phyloP scores from a whole-genome alignment of 2,888 invertebrate genomes.

The Epsilonema sp. region DNA sequence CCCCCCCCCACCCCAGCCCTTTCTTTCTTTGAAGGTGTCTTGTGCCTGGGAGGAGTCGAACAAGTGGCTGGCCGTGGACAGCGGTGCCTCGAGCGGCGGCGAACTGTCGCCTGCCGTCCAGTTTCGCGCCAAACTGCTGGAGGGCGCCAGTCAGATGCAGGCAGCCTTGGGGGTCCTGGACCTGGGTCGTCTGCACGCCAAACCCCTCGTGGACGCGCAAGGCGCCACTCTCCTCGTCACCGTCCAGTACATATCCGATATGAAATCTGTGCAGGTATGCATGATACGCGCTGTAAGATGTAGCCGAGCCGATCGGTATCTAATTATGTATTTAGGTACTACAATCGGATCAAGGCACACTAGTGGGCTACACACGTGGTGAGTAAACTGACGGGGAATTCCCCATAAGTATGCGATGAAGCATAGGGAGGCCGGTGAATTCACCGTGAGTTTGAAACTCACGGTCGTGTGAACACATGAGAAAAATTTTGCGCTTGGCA shows the following conservation, averaged over 20 bases:
- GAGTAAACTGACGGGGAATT: too few species aligned
- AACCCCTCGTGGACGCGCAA: conserved; percentile 58
- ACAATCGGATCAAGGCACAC: too few species aligned
- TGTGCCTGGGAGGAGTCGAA: conserved; percentile 94
- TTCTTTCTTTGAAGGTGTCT: conserved; percentile 48
- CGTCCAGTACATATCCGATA: conserved; percentile 55
- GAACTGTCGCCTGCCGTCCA: conserved; percentile 50
- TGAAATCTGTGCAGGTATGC: conserved; percentile 46
- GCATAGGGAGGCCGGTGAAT: too few species aligned
- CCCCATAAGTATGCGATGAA: too few species aligned
- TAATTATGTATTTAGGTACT: too few species aligned
- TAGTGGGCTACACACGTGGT: too few species aligned
- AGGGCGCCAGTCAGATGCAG: conserved; percentile 76
- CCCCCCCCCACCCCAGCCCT: too few species aligned
- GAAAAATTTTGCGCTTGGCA: too few species aligned
- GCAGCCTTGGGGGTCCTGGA: conserved; percentile 58
- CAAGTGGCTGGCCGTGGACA: conserved; percentile 39
- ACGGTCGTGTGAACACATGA: too few species aligned
- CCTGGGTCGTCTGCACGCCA: conserved; percentile 78
- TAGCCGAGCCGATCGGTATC: too few species aligned
- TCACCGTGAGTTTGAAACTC: too few species aligned
- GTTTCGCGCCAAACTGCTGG: conserved; percentile 70
- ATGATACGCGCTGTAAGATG: too few species aligned
- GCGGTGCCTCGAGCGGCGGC: conserved; percentile 43
- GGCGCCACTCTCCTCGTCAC: conserved; percentile 77